Evolutionary conservation across 2,113 vertebrate genomes (phyloP).

Genomic region (Microcebus murinus): DNA sequence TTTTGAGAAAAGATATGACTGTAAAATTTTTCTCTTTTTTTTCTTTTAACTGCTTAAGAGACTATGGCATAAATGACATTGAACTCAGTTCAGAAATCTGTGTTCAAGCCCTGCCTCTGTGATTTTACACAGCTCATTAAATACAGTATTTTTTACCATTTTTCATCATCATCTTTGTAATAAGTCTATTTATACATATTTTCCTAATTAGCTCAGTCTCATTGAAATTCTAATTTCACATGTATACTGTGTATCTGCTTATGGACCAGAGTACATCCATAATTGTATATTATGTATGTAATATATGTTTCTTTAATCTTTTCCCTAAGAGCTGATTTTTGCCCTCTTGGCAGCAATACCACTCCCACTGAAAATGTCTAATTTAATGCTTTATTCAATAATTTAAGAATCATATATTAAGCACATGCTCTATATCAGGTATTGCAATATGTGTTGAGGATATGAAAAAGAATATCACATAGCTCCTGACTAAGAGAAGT

Average conservation of each 20-base stretch:
- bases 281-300: background rate
- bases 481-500: background rate
- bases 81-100: background rate
- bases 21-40: background rate
- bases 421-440: background rate
- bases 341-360: background rate
- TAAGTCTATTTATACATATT: background rate
- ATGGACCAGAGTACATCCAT: background rate
- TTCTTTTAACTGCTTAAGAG: background rate
- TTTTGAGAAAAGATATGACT: background rate
- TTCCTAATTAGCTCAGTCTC: background rate
- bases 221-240: background rate
- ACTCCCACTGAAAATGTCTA: background rate
- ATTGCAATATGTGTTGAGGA: background rate
- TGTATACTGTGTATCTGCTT: background rate
- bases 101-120: background rate
- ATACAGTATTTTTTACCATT: background rate
- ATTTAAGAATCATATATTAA: background rate
- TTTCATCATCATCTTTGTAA: background rate
- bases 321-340: background rate
- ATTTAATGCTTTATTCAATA: background rate
- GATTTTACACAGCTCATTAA: background rate
- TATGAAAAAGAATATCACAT: background rate
- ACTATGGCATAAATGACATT: background rate
- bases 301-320: background rate